Percentiles rank a stretch among this genome's conserved stretches.
phyloP scores from a whole-genome alignment of 2,888 invertebrate genomes.

The Nematopogon swammerdamellus region DNA sequence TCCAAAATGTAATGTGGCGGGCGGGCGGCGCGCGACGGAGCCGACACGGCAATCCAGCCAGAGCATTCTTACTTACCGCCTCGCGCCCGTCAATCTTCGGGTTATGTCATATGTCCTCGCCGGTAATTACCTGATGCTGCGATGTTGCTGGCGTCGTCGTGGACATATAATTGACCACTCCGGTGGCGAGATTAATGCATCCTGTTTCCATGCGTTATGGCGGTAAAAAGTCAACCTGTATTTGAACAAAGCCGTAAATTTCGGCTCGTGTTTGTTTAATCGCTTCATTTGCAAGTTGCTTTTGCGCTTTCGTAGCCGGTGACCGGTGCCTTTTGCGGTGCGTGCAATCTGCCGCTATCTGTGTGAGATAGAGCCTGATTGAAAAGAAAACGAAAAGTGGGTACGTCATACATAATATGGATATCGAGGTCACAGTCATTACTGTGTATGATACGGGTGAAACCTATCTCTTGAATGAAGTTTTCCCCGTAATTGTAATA shows the following conservation, averaged over 20 bases:
- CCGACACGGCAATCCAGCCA: too few species aligned
- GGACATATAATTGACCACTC: background rate
- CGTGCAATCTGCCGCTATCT: too few species aligned
- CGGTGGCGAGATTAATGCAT: background rate
- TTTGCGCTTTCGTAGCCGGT: background rate
- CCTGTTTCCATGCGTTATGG: background rate
- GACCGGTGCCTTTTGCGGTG: too few species aligned
- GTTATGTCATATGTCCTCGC: constrained; percentile 26
- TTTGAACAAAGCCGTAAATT: background rate
- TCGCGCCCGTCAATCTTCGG: constrained; percentile 24
- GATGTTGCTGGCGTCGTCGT: background rate
- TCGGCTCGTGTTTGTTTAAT: background rate
- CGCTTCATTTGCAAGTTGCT: background rate
- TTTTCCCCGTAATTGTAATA: too few species aligned
- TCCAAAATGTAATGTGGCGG: background rate
- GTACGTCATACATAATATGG: too few species aligned
- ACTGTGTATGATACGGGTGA: too few species aligned
- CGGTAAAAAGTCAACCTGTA: background rate
- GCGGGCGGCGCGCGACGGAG: too few species aligned
- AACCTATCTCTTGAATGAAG: too few species aligned
- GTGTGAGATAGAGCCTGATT: too few species aligned
- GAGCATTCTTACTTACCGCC: background rate
- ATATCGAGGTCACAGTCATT: too few species aligned
- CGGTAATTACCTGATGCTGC: constrained; percentile 16
- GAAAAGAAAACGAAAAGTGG: too few species aligned